These are phyloP conservation scores for Melolontha melolontha DNA, from an alignment of 2,888 invertebrate species.

Conservation along the genomic window DNA sequence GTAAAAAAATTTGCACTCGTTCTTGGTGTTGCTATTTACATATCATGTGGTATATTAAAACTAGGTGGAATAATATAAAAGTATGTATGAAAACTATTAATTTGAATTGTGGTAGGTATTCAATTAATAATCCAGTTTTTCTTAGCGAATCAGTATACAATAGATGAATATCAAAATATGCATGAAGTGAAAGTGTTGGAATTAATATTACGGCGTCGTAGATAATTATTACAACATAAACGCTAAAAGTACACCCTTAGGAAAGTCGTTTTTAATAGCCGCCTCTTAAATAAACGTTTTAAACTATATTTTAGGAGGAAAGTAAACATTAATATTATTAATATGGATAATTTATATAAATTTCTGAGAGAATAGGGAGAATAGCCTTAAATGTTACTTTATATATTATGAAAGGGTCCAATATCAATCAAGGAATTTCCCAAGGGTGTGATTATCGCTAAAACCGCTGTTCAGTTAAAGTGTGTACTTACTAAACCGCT, in stretches of 20 bases:
- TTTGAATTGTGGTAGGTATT: too few species aligned
- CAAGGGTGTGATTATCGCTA: slow-evolving; percentile 54
- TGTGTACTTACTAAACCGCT: slow-evolving; percentile 43
- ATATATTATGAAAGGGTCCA: slow-evolving; percentile 52
- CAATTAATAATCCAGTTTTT: too few species aligned
- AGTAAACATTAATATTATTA: slow-evolving; percentile 33
- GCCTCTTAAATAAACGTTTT: slow-evolving; percentile 17
- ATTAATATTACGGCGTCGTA: neutral
- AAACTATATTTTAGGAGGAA: slow-evolving; percentile 21
- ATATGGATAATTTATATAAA: slow-evolving; percentile 35
- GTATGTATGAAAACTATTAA: too few species aligned
- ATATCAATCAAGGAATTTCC: slow-evolving; percentile 55
- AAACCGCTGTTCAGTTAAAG: slow-evolving; percentile 49
- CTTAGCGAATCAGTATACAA: too few species aligned
- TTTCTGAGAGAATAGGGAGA: slow-evolving; percentile 19
- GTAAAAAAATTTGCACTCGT: too few species aligned
- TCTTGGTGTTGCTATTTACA: too few species aligned
- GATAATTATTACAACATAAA: slow-evolving; percentile 13
- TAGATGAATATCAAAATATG: too few species aligned
- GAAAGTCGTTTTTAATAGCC: slow-evolving; percentile 19
- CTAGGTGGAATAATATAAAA: too few species aligned
- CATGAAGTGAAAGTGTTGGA: too few species aligned
- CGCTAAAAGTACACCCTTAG: neutral
- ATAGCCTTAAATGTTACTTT: slow-evolving; percentile 41
- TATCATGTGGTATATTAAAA: too few species aligned